These are phyloP conservation scores for Pomatorhinus ruficollis DNA, from an alignment of 2,113 vertebrate species.

Conservation along the genomic window DNA sequence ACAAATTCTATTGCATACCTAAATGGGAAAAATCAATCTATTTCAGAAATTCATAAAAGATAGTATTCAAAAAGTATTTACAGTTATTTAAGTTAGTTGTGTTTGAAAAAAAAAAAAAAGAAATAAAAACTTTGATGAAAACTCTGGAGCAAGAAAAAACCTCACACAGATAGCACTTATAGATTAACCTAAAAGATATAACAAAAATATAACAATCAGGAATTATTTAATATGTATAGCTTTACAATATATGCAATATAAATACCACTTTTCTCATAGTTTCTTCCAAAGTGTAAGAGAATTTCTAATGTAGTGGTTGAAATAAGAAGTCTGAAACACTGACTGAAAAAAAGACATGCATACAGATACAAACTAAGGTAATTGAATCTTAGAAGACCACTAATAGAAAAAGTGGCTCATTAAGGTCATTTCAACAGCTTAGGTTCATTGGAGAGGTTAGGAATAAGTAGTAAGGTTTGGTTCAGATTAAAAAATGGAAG, in stretches of 20 bases:
- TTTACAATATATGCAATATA: background rate
- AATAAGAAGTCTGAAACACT: background rate
- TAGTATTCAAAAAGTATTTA: background rate
- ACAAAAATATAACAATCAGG: background rate
- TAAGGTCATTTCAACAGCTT: background rate
- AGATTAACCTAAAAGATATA: background rate
- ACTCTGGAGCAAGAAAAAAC: background rate
- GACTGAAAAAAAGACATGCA: background rate
- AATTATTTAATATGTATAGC: background rate
- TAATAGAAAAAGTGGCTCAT: background rate
- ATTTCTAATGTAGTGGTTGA: background rate
- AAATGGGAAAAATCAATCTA: background rate
- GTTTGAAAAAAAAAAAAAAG: background rate
- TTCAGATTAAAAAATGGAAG: background rate
- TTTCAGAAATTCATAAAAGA: background rate
- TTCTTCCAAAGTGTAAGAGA: background rate
- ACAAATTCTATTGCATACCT: background rate
- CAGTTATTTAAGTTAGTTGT: background rate
- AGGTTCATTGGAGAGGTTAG: background rate
- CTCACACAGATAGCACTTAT: background rate
- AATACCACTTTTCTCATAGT: background rate
- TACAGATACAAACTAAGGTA: background rate
- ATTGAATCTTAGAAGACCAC: background rate
- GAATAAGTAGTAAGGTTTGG: background rate
- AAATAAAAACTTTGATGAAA: background rate